phyloP scores from a whole-genome alignment of 2,797 vertebrate genomes.

The Smutsia gigantea region DNA sequence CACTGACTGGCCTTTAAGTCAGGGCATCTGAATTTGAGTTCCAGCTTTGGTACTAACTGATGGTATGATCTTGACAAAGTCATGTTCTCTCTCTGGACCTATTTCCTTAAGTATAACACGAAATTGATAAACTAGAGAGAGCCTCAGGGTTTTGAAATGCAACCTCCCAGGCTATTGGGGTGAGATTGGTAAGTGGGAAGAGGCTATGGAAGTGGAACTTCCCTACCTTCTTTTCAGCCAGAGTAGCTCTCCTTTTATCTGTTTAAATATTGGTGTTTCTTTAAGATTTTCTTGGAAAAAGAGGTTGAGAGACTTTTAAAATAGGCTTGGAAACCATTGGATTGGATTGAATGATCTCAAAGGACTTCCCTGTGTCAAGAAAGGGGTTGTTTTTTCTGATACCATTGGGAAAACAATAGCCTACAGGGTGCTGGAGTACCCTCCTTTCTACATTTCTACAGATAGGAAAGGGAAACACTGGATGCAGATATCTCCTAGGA shows the following conservation, averaged over 20 bases:
- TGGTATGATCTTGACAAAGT: not conserved
- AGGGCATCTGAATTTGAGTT: slow-evolving; percentile 11
- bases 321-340: not conserved
- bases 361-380: slow-evolving; percentile 24
- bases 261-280: slow-evolving; percentile 47
- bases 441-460: slow-evolving; percentile 4
- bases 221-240: not conserved
- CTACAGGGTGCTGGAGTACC: not conserved
- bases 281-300: slow-evolving; percentile 47
- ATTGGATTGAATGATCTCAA: not conserved
- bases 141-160: slow-evolving; percentile 27
- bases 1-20: not conserved
- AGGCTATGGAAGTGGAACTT: slow-evolving; percentile 33
- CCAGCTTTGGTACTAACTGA: not conserved
- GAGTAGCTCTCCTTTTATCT: not conserved
- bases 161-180: not conserved
- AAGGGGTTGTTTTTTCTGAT: not conserved
- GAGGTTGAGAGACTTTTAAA: not conserved
- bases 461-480: not conserved
- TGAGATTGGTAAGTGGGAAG: slow-evolving; percentile 40
- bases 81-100: not conserved
- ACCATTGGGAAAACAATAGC: not conserved
- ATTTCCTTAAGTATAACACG: slow-evolving; percentile 18
- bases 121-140: not conserved
- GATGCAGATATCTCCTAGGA: not conserved